Evolutionary conservation across 2,797 vertebrate genomes (phyloP), one percentile per base, ranked within the genome.

Genomic region (Cynodonichthys magdalenae): DNA sequence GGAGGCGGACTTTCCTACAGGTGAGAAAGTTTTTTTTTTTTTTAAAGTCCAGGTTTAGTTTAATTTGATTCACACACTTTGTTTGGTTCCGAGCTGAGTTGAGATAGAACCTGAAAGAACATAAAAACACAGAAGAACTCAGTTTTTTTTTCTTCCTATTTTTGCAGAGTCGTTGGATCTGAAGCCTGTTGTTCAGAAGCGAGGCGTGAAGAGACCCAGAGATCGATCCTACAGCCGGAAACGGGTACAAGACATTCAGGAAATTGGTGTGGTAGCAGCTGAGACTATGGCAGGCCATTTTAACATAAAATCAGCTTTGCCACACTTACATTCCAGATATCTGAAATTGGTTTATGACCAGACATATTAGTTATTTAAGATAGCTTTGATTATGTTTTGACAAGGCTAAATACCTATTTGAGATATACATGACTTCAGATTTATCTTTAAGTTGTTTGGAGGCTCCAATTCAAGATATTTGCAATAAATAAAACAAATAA

Each of bases 1-100:
- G 75, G 97, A 99, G 87, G 90, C 89, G 10, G 97, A 98, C 89
- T 94, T 96, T 76, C 96, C 96, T 12, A 84, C 92, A 75, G 94
- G 97, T 98, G 58, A 57, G 95, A 41, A 53, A 20, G 2, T 8
- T 5, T 31, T 31, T 3, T 31, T 7, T 31, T 31, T 31, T 31
- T 14, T 5, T 19, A 19, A 19, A 11, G 12, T 20, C 46, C n/a
- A 27, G 15, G 12, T 27, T 54, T 3, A 14, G n/a, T 45, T 1
- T 54, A 7, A 6, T 34, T 8, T 34, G 2, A 9, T 34, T 24
- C 24, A 24, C 24, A 24, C 24, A 24, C 24, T 24, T 24, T 31
- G 31, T 31, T 31, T 31, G 31, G 31, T 31, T 31, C 31, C 6
- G 31, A 31, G 31, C 9, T 7, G 36, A 39, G 12, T 3, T 11